Evolutionary conservation across 2,888 invertebrate species (phyloP).

Genomic region (Rhabditophanes sp.): DNA sequence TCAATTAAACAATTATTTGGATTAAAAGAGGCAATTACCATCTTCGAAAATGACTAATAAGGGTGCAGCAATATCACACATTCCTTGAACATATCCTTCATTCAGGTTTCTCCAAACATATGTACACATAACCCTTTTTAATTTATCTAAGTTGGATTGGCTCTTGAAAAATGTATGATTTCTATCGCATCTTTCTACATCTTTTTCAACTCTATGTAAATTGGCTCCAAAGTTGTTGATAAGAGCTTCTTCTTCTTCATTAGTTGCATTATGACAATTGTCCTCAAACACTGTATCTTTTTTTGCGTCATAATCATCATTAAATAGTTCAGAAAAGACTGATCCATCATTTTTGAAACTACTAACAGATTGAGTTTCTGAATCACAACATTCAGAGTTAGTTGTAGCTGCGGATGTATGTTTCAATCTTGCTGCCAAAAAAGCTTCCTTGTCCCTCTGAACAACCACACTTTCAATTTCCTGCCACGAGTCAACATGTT

Average conservation of each 20-base stretch:
- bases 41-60: conserved; percentile 77
- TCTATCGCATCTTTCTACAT: conserved; percentile 82
- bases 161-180: conserved; percentile 76
- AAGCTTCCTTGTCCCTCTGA: conserved; percentile 57
- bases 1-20: conserved; percentile 3
- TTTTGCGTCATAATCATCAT: neutral
- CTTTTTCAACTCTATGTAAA: conserved; percentile 83
- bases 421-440: conserved; percentile 7
- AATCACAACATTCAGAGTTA: too few species aligned
- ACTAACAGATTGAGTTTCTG: conserved; percentile 2
- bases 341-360: neutral
- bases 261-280: neutral
- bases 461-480: conserved; percentile 79
- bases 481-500: conserved; percentile 73
- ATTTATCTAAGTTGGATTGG: conserved; percentile 70
- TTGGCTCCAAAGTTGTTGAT: conserved; percentile 56
- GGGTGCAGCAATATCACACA: conserved; percentile 87
- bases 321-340: neutral
- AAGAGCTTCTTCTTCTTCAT: conserved; percentile 15
- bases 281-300: neutral
- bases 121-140: conserved; percentile 88
- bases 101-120: conserved; percentile 90
- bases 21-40: conserved; percentile 45
- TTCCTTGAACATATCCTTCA: conserved; percentile 86
- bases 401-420: too few species aligned